Conservation (phyloP, 2,888 invertebrate species). For the Ennomos quercinarius region DNA sequence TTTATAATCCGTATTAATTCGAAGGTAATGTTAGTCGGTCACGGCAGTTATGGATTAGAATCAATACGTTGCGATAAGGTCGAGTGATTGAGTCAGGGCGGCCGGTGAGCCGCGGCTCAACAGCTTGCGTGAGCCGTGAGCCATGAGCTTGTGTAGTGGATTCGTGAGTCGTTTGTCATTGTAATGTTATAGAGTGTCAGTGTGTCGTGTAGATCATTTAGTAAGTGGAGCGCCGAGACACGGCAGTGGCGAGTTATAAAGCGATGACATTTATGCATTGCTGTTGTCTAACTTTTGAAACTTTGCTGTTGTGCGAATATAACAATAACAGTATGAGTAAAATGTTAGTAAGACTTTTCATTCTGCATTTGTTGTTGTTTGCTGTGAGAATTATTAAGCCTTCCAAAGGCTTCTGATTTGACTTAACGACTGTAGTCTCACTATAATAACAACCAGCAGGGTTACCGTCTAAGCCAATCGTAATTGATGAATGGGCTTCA, state of each 20-base stretch:
- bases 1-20: conserved; percentile 65
- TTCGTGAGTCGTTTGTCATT: conserved; percentile 50
- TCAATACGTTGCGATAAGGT: conserved; percentile 35
- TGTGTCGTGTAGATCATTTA: conserved; percentile 56
- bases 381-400: no score
- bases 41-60: conserved; percentile 65
- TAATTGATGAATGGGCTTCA: no score
- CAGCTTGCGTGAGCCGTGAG: background rate
- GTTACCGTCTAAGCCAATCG: no score
- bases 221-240: conserved; percentile 42
- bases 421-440: no score
- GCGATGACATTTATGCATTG: conserved; percentile 28
- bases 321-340: conserved; percentile 5
- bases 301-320: conserved; percentile 10
- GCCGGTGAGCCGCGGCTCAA: no score
- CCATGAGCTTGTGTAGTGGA: background rate
- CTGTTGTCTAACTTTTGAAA: conserved; percentile 32
- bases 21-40: conserved; percentile 62
- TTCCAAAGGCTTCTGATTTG: no score
- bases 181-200: conserved; percentile 50
- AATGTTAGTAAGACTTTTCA: background rate
- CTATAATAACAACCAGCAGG: no score
- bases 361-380: no score
- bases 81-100: conserved; percentile 9
- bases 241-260: conserved; percentile 21